A percentile compares a stretch with the other conserved stretches of the same genome.
Conservation (phyloP, 2,113 vertebrate genomes). For the Sphyrna mokarran region DNA sequence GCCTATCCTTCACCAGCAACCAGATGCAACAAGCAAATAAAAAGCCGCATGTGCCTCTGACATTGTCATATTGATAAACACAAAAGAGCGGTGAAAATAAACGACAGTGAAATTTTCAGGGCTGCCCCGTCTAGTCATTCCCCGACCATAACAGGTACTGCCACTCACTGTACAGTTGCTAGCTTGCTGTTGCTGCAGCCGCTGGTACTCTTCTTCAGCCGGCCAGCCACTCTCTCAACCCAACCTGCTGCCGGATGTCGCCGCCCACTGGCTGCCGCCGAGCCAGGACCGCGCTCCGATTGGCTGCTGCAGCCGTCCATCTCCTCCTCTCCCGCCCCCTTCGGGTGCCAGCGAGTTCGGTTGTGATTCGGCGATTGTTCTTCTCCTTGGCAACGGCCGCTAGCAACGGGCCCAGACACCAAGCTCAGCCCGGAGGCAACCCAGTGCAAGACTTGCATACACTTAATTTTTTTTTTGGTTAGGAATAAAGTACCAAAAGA, state of each 20-base stretch:
- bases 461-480: no score
- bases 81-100: not conserved
- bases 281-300: fast-evolving
- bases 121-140: not conserved
- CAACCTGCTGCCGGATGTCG: constrained; percentile 32
- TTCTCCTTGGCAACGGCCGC: constrained; percentile 59
- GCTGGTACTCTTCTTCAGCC: not conserved
- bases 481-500: no score
- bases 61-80: not conserved
- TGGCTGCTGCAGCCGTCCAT: not conserved
- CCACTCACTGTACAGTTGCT: constrained; percentile 26
- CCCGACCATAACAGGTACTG: not conserved
- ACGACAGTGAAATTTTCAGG: not conserved
- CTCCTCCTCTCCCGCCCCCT: not conserved
- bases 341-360: not conserved
- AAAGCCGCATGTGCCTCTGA: not conserved
- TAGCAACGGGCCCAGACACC: constrained; percentile 21
- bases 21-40: not conserved
- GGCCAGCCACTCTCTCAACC: constrained; percentile 40
- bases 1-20: constrained; percentile 14
- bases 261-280: constrained; percentile 44
- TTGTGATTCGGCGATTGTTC: constrained; percentile 41
- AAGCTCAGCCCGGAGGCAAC: not conserved
- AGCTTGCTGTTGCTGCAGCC: not conserved
- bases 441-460: no score